Base-by-base conservation (phyloP, 2,888 invertebrate genomes). In the Rotaria socialis region DNA sequence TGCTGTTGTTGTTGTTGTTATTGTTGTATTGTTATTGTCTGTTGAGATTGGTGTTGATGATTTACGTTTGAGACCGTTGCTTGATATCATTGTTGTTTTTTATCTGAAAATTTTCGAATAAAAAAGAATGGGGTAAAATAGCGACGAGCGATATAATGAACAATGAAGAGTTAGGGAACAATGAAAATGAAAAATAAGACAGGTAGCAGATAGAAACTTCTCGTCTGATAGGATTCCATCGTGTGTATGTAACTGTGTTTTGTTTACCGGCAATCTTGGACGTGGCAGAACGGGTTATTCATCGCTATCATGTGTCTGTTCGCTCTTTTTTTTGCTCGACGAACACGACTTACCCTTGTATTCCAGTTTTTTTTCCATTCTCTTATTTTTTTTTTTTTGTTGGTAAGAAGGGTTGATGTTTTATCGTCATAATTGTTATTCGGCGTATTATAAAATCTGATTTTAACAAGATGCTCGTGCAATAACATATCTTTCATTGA, bases 271-370 rank as follows among this genome's bases (percentile, higher is more conserved):
- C 67, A 67, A 35, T 67, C 35, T 67, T 67, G 27, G 67, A 16
- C 35, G 19, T 67, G 35, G 67, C 67, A 35, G 67, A 67, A 67
- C 35, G 67, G 35, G 67, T 67, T 67, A 67, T 67, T 35, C 67
- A 67, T 67, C 67, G 67, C 67, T 67, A 67, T 67, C 67, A 67
- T 67, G 67, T 67, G 67, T 67, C 67, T 67, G 27, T 35, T 67
- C 67, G 16, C 35, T 67, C 67, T 67, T 35, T 67, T 67, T 67
- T 35, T 35, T 67, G 27, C 35, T 67, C 67, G 67, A 67, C 67
- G 67, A 67, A 67, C 67, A 67, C 67, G 67, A 67, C 67, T 67
- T 67, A 67, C 67, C 67, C 67, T 67, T 67, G 67, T 67, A 67
- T 67, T 67, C 67, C 35, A 67, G 67, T 67, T 67, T 67, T 67